Evolutionary conservation across 2,888 invertebrate genomes (phyloP).

Genomic region (Sphaerophoria rueppellii): DNA sequence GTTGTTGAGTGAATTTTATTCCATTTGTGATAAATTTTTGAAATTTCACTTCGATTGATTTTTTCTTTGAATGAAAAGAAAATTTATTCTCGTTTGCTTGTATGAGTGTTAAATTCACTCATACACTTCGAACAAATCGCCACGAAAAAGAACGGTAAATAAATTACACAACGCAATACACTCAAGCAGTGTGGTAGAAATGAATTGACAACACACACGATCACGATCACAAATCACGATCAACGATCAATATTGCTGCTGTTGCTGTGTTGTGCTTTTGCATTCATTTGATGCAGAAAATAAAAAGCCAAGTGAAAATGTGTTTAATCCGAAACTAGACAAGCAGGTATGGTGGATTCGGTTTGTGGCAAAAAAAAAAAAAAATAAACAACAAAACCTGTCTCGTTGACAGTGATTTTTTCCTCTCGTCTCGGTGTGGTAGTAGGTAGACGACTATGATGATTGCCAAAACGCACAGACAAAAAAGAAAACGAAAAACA

Average conservation of each 20-base stretch:
- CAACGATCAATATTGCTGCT: not conserved
- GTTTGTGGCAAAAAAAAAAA: constrained; percentile 1
- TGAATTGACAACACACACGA: constrained; percentile 31
- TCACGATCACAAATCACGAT: not conserved
- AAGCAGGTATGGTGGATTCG: constrained; percentile 65
- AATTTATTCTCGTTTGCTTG: constrained; percentile 18
- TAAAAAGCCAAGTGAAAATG: not conserved
- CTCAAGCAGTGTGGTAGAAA: constrained; percentile 8
- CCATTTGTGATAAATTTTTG: not conserved
- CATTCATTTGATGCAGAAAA: constrained; percentile 37
- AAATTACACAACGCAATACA: constrained; percentile 16
- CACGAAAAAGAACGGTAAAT: constrained; percentile 71
- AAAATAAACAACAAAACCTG: constrained; percentile 42
- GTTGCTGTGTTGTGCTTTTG: not conserved
- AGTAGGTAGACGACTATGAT: not conserved
- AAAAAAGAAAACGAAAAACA: constrained; percentile 17
- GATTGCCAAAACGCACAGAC: constrained; percentile 47
- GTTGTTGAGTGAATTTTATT: constrained; percentile 10
- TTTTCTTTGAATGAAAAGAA: constrained; percentile 11
- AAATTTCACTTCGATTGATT: constrained; percentile 9
- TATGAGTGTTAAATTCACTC: constrained; percentile 54
- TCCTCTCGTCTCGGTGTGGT: not conserved
- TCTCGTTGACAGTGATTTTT: constrained; percentile 52
- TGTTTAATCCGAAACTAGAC: constrained; percentile 53
- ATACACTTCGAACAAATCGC: constrained; percentile 27